These are phyloP conservation scores for Tenthredo livida DNA, from an alignment of 2,888 invertebrate genomes.

Conservation along the genomic window DNA sequence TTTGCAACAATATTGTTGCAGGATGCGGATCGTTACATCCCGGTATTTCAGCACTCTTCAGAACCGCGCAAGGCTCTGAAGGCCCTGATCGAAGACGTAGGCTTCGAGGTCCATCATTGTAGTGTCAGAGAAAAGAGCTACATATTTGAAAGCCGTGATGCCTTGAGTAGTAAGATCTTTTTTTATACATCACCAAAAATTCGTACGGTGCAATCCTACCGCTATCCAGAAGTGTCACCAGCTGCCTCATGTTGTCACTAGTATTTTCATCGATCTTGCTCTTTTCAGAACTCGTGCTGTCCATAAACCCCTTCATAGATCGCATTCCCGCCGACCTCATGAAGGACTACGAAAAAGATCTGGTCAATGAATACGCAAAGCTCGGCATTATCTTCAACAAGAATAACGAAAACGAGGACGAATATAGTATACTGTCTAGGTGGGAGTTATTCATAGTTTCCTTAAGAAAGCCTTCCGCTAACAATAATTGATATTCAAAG, in stretches of 20 bases:
- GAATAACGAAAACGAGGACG: conserved; percentile 74
- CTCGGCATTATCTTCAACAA: conserved; percentile 77
- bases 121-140: conserved; percentile 81
- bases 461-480: conserved; percentile 63
- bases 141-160: conserved; percentile 71
- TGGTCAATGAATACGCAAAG: conserved; percentile 79
- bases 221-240: background rate
- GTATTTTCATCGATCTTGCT: background rate
- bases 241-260: background rate
- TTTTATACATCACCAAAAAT: background rate
- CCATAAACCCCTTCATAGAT: conserved; percentile 85
- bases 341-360: conserved; percentile 83
- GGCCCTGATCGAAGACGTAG: conserved; percentile 80
- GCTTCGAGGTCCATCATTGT: conserved; percentile 83
- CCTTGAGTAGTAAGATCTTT: background rate
- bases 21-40: conserved; percentile 84
- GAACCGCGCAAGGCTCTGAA: conserved; percentile 82
- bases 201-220: background rate
- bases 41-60: conserved; percentile 84
- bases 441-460: conserved; percentile 71
- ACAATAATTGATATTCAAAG: background rate
- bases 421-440: conserved; percentile 76
- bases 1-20: conserved; percentile 60
- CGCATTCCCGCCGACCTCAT: conserved; percentile 82
- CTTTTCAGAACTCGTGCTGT: conserved; percentile 76